phyloP scores from a whole-genome alignment of 2,888 invertebrate species.

The Clusia tigrina region DNA sequence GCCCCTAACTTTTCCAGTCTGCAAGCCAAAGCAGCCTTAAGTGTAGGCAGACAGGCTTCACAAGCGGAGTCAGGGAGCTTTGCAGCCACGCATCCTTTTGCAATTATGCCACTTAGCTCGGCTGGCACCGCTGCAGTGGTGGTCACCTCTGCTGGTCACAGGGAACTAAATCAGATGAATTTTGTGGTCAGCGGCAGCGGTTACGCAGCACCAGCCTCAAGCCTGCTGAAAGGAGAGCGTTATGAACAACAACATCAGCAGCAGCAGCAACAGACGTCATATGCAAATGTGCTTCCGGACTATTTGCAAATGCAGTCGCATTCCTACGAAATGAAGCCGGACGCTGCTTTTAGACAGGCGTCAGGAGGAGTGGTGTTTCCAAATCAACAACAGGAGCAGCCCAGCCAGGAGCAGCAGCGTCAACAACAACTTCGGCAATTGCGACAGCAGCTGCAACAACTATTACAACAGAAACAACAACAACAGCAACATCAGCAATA shows the following conservation, averaged over 20 bases:
- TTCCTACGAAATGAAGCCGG: conserved; percentile 17
- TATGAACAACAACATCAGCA: neutral
- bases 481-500: neutral
- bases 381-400: neutral
- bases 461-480: neutral
- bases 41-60: too few relatives aligned
- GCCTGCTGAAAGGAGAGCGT: neutral
- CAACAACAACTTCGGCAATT: neutral
- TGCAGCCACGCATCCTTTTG: neutral
- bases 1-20: neutral
- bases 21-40: too few relatives aligned
- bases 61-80: too few relatives aligned
- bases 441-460: neutral
- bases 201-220: neutral
- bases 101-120: neutral
- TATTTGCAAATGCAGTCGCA: conserved; percentile 24
- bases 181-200: too few relatives aligned
- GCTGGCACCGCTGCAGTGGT: neutral
- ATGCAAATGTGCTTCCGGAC: neutral
- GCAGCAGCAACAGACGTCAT: neutral
- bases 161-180: too few relatives aligned
- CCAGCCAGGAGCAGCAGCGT: neutral
- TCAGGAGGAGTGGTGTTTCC: neutral
- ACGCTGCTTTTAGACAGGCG: conserved; percentile 7
- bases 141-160: neutral